phyloP scores from a whole-genome alignment of 2,113 vertebrate species.

The Hydrochoerus hydrochaeris region DNA sequence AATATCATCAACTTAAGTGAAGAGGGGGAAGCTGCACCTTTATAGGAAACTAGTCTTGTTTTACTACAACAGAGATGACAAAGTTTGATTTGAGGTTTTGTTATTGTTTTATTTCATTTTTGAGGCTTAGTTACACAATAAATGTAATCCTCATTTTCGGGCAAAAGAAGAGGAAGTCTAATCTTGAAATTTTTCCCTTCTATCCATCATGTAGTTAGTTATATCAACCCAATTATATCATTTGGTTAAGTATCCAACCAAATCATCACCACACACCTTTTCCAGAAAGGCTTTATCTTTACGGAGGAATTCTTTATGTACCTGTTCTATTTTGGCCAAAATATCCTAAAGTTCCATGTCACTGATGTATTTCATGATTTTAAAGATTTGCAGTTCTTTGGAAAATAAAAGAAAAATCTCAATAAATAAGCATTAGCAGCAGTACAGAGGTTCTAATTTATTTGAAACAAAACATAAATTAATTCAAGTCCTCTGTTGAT shows the following conservation, averaged over 20 bases:
- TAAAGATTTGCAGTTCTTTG: constrained; percentile 59
- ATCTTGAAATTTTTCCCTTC: neutral
- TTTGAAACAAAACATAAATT: constrained; percentile 53
- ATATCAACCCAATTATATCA: too few species aligned
- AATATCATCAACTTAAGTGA: neutral
- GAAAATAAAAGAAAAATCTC: neutral
- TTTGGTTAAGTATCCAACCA: neutral
- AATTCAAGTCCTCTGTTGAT: constrained; percentile 42
- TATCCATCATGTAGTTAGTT: neutral
- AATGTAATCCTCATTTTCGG: neutral
- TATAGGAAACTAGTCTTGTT: neutral
- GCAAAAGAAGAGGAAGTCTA: neutral
- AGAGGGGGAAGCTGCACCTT: neutral
- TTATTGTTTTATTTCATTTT: neutral
- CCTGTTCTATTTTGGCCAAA: constrained; percentile 31
- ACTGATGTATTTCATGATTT: neutral
- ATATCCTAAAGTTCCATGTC: constrained; percentile 16
- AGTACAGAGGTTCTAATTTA: constrained; percentile 24
- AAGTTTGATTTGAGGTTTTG: neutral
- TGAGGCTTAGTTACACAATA: neutral
- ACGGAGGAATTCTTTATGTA: neutral
- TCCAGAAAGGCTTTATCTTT: constrained; percentile 10
- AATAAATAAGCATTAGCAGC: constrained; percentile 40
- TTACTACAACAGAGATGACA: neutral
- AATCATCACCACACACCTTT: neutral